A percentile compares a stretch with the other conserved stretches of the same genome.
phyloP scores from a whole-genome alignment of 2,888 invertebrate genomes.

The Eupithecia tripunctaria region DNA sequence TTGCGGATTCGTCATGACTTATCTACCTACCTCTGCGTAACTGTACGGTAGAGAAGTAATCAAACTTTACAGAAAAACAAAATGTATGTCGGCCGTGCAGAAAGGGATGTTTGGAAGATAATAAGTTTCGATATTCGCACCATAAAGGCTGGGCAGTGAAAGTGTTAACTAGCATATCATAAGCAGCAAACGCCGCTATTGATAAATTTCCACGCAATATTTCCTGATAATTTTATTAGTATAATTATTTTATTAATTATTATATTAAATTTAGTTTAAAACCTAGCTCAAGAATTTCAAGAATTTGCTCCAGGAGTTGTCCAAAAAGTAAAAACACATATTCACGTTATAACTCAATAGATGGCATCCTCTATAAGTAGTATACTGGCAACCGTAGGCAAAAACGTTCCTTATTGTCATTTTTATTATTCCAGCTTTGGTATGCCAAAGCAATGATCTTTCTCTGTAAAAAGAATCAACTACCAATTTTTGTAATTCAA shows the following conservation, averaged over 20 bases:
- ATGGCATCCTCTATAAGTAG: too few relatives aligned
- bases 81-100: too few relatives aligned
- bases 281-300: too few relatives aligned
- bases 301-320: neutral
- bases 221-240: too few relatives aligned
- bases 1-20: constrained; percentile 37
- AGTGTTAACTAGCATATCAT: neutral
- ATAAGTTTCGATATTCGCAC: too few relatives aligned
- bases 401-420: too few relatives aligned
- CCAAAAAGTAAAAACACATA: neutral
- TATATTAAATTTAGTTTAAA: too few relatives aligned
- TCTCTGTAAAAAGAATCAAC: neutral
- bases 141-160: neutral
- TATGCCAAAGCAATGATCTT: neutral
- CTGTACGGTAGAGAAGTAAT: neutral
- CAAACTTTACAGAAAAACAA: too few relatives aligned
- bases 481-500: neutral
- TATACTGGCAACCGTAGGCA: too few relatives aligned
- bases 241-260: too few relatives aligned
- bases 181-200: neutral
- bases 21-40: neutral
- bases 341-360: neutral
- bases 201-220: neutral
- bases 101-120: too few relatives aligned
- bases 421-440: too few relatives aligned